Evolutionary conservation across 2,113 vertebrate species (phyloP).

Genomic region (Xenopus borealis): DNA sequence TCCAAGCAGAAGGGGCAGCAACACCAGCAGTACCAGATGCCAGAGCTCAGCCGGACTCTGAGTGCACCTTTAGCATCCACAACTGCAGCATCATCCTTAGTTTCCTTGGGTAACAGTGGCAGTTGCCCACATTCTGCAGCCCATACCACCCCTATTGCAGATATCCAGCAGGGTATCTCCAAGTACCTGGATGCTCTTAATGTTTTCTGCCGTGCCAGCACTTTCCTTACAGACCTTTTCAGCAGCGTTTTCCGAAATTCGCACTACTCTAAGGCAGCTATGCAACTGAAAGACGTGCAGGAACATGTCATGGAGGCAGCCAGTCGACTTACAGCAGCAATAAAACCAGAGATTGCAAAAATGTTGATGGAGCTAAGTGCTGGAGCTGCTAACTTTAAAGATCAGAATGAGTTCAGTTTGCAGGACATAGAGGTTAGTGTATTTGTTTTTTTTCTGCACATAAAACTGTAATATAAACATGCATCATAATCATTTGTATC

Average conservation of each 20-base stretch:
- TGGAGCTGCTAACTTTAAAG: slow-evolving; percentile 92
- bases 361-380: slow-evolving; percentile 98
- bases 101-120: slow-evolving; percentile 72
- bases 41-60: slow-evolving; percentile 90
- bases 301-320: slow-evolving; percentile 98
- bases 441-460: background rate
- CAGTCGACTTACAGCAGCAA: slow-evolving; percentile 93
- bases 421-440: slow-evolving; percentile 90
- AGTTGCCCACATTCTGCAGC: slow-evolving; percentile 65
- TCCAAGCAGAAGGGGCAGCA: slow-evolving; percentile 99
- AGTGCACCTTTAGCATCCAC: slow-evolving; percentile 81
- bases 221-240: slow-evolving; percentile 97
- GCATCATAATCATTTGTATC: too few species aligned
- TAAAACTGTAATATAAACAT: too few species aligned
- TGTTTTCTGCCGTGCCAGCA: slow-evolving; percentile 94
- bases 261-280: slow-evolving; percentile 96
- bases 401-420: slow-evolving; percentile 97
- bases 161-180: slow-evolving; percentile 99
- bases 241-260: slow-evolving; percentile 96
- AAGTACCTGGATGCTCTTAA: slow-evolving; percentile 97
- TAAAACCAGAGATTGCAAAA: slow-evolving; percentile 98
- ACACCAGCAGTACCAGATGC: slow-evolving; percentile 95
- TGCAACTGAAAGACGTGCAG: slow-evolving; percentile 98
- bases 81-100: slow-evolving; percentile 69
- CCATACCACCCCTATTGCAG: slow-evolving; percentile 85